Percentiles rank a stretch among this genome's conserved stretches.
Evolutionary conservation across 2,888 invertebrate species (phyloP).

Genomic region (Cordylochernes scorpioides): DNA sequence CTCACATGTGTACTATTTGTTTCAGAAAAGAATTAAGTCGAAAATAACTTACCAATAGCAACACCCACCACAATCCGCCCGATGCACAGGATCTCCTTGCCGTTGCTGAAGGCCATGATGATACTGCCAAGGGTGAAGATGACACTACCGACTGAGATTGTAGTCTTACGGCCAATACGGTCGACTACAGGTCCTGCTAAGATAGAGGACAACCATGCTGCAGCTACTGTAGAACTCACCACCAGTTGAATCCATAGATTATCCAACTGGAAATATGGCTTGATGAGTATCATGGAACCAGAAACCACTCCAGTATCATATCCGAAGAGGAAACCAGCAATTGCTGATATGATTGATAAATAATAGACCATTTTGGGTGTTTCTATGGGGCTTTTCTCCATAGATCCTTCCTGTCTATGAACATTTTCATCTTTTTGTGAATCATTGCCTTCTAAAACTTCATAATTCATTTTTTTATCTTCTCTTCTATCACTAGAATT

Average conservation of each 20-base stretch:
- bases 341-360: conserved; percentile 24
- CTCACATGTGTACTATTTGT: too few species aligned
- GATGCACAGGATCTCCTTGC: conserved; percentile 20
- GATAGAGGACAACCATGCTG: conserved; percentile 24
- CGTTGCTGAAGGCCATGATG: conserved; percentile 22
- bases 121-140: conserved; percentile 27
- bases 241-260: conserved; percentile 26
- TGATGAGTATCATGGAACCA: conserved; percentile 21
- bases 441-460: too few species aligned
- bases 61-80: conserved; percentile 26
- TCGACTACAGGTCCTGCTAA: conserved; percentile 26
- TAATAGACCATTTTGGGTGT: too few species aligned
- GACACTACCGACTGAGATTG: conserved; percentile 26
- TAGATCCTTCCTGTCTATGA: too few species aligned
- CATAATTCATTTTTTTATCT: too few species aligned
- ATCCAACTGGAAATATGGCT: conserved; percentile 22
- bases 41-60: conserved; percentile 27
- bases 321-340: conserved; percentile 31
- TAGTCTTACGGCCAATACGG: conserved; percentile 25
- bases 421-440: too few species aligned
- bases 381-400: too few species aligned
- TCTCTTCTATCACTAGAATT: too few species aligned
- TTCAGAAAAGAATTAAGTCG: too few species aligned
- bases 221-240: conserved; percentile 24
- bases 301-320: conserved; percentile 32